Base-by-base conservation (phyloP, 2,888 invertebrate genomes). In the Harpalus rubripes region DNA sequence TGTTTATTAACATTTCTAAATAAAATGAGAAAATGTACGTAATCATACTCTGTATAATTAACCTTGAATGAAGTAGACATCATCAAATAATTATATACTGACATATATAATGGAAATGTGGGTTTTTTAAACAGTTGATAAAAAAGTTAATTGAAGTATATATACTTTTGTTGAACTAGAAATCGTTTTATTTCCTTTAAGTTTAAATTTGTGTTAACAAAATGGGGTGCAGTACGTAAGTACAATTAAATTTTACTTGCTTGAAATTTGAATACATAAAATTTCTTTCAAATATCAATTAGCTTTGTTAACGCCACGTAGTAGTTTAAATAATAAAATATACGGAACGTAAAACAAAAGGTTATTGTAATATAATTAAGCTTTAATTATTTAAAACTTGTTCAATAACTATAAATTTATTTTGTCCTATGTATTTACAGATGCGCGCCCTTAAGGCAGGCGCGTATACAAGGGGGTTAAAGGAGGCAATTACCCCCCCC, bases 131-230 rank as follows among this genome's bases (percentile, higher is more conserved):
- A 10, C n/a, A n/a, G 32, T 32, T 12, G 6, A 68, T 39, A 32
- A 68, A 68, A 32, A 68, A 68, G 32, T 68, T 68, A 68, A 68
- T 39, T 68, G 68, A n/a, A 32, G 6, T 68, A 68, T 68, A 68
- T 39, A 68, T 68, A 68, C 12, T 39, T 68, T 68, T 26, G 68
- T 15, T 1, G n/a, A 32, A 26, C n/a, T 68, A 0, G n/a, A 1
- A 68, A 26, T 39, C 22, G 68, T 68, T 39, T 68, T 39, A 68
- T 68, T 68, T 68, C 15, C 7, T 59, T 59, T 59, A 7, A n/a
- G 18, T 16, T 59, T 59, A 32, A 32, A 32, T 32, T 32, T 1
- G 32, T 59, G 8, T 63, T 7, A 39, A 39, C 39, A 68, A 68
- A 68, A 68, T 68, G 68, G 12, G 68, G n/a, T 39, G 44, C 0